These are phyloP conservation scores for Micromussa lordhowensis DNA, from an alignment of 92 coral and sea anemone species.

Conservation along the genomic window DNA sequence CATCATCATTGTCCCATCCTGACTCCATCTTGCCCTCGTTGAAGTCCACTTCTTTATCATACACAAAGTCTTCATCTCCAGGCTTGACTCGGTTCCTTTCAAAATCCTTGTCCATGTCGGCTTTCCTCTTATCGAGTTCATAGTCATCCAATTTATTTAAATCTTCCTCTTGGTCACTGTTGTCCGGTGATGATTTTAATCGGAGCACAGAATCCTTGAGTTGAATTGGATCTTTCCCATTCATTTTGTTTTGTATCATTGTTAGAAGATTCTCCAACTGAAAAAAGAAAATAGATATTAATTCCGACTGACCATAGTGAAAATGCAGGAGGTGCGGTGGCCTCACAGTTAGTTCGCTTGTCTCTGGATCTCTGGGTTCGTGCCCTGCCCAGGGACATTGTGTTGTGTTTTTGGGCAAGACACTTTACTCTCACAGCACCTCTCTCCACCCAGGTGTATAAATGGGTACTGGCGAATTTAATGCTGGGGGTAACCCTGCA, in stretches of 20 bases:
- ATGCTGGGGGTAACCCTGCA: too few species aligned
- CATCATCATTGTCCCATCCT: slow-evolving; percentile 95
- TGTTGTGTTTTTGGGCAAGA: too few species aligned
- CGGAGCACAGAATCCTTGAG: not conserved
- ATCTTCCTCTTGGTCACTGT: slow-evolving; percentile 68
- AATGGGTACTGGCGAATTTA: too few species aligned
- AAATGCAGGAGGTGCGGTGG: too few species aligned
- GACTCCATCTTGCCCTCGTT: slow-evolving; percentile 85
- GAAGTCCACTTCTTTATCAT: slow-evolving; percentile 93
- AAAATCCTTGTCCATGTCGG: slow-evolving; percentile 87
- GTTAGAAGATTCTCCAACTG: slow-evolving; percentile 84
- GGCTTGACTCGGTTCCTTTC: slow-evolving; percentile 86
- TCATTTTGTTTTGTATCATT: slow-evolving; percentile 88
- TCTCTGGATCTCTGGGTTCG: too few species aligned
- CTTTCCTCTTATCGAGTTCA: slow-evolving; percentile 79
- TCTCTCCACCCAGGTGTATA: too few species aligned
- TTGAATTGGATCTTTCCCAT: slow-evolving; percentile 66
- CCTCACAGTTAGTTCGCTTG: too few species aligned
- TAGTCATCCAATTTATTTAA: slow-evolving; percentile 84
- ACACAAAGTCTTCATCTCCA: slow-evolving; percentile 85
- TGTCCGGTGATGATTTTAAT: slow-evolving; percentile 30
- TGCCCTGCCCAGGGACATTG: too few species aligned
- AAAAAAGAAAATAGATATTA: not conserved
- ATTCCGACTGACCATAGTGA: too few species aligned
- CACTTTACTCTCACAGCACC: too few species aligned